Conservation (phyloP, 2,113 vertebrate species). For the Gallinago jamesoni region DNA sequence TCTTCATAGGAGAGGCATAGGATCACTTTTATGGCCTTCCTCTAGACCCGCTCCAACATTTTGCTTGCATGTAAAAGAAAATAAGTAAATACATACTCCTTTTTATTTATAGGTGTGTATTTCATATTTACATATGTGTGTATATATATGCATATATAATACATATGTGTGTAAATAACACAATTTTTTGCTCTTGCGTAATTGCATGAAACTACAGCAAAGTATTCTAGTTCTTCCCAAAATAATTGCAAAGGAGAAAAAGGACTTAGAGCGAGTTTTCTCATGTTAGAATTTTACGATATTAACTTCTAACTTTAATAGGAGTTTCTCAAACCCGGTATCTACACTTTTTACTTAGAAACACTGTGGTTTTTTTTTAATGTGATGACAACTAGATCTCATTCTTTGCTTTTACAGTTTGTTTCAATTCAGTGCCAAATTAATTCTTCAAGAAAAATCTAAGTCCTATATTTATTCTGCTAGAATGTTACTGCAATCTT, state of each 20-base stretch:
- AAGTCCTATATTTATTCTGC: neutral
- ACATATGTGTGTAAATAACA: neutral
- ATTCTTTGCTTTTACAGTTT: neutral
- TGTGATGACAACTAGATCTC: neutral
- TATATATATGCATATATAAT: neutral
- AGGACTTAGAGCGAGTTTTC: neutral
- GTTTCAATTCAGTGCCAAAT: neutral
- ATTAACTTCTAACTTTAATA: neutral
- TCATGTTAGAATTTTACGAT: neutral
- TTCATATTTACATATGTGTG: neutral
- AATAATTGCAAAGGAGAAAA: neutral
- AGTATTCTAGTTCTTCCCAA: neutral
- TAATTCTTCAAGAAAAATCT: neutral
- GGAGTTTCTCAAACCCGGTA: neutral
- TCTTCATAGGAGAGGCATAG: neutral
- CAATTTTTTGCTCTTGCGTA: neutral
- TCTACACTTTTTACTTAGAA: neutral
- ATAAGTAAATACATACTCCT: neutral
- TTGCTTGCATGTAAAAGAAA: neutral
- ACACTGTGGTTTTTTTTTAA: neutral
- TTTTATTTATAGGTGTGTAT: neutral
- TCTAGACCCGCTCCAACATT: rapidly evolving
- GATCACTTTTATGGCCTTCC: neutral
- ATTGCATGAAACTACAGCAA: neutral
- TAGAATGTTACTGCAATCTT: neutral